Evolutionary conservation across 2,888 invertebrate species (phyloP).

Genomic region (Ochlodes sylvanus): DNA sequence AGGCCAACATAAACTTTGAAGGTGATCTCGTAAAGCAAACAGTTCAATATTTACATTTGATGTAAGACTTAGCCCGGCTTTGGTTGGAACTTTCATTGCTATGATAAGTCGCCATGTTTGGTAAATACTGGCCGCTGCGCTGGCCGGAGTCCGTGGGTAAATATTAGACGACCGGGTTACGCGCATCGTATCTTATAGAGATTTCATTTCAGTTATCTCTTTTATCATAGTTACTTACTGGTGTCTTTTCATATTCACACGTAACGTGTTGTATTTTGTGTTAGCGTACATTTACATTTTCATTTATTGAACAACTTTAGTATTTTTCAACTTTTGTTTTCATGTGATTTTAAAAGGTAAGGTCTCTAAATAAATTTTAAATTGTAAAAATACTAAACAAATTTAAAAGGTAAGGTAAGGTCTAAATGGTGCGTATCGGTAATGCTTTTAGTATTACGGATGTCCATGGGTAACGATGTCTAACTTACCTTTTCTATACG

Average conservation of each 20-base stretch:
- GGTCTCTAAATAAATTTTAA: too few relatives aligned
- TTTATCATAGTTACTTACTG: not conserved
- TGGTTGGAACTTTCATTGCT: slow-evolving; percentile 29
- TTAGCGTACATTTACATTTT: too few relatives aligned
- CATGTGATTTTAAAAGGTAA: too few relatives aligned
- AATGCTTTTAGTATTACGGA: too few relatives aligned
- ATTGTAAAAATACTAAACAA: too few relatives aligned
- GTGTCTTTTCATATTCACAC: not conserved
- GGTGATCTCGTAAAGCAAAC: slow-evolving; percentile 19
- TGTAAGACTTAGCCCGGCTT: slow-evolving; percentile 19
- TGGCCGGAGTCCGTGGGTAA: not conserved
- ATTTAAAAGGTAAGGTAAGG: too few relatives aligned
- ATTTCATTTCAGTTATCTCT: not conserved
- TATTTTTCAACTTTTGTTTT: too few relatives aligned
- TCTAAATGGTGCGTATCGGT: too few relatives aligned
- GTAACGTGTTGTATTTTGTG: not conserved
- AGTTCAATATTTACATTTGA: slow-evolving; percentile 24
- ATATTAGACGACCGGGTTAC: slow-evolving; percentile 15
- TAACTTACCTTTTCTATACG: too few relatives aligned
- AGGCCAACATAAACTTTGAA: not conserved
- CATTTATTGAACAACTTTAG: too few relatives aligned
- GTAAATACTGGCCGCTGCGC: slow-evolving; percentile 1
- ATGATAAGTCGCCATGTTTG: slow-evolving; percentile 19
- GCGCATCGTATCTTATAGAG: not conserved
- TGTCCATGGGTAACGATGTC: too few relatives aligned